Conservation (phyloP, 1,140 invertebrate species). For the Sitodiplosis mosellana region DNA sequence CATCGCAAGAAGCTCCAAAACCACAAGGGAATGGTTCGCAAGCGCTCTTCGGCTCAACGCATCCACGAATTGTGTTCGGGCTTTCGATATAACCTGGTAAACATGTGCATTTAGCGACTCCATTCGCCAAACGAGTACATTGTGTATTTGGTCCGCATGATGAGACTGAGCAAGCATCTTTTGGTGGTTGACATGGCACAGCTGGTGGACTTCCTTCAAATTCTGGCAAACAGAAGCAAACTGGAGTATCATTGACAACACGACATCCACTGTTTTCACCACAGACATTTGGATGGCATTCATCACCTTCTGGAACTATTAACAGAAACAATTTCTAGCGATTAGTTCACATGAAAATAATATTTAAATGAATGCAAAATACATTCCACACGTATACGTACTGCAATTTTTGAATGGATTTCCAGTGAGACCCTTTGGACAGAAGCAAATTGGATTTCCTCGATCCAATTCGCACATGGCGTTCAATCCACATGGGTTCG, state of each 20-base stretch:
- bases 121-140: slow-evolving; percentile 9
- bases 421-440: slow-evolving; percentile 72
- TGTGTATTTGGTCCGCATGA: slow-evolving; percentile 48
- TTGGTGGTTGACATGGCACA: slow-evolving; percentile 26
- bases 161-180: slow-evolving; percentile 45
- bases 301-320: slow-evolving; percentile 68
- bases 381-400: slow-evolving; percentile 33
- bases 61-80: slow-evolving; percentile 71
- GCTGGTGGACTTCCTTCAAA: slow-evolving; percentile 67
- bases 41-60: slow-evolving; percentile 52
- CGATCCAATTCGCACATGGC: slow-evolving; percentile 71
- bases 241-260: slow-evolving; percentile 43
- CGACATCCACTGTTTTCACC: slow-evolving; percentile 65
- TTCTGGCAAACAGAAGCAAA: slow-evolving; percentile 71
- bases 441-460: slow-evolving; percentile 74
- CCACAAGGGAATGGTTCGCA: slow-evolving; percentile 72
- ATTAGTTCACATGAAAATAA: background rate
- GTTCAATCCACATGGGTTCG: slow-evolving; percentile 67
- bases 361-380: slow-evolving; percentile 1
- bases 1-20: slow-evolving; percentile 56
- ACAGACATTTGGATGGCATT: slow-evolving; percentile 67
- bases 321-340: background rate
- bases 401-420: slow-evolving; percentile 83
- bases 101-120: slow-evolving; percentile 38
- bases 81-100: slow-evolving; percentile 63